Evolutionary conservation across 2,888 invertebrate species (phyloP), one percentile per base, ranked within the genome.

Genomic region (Cepaea hortensis): DNA sequence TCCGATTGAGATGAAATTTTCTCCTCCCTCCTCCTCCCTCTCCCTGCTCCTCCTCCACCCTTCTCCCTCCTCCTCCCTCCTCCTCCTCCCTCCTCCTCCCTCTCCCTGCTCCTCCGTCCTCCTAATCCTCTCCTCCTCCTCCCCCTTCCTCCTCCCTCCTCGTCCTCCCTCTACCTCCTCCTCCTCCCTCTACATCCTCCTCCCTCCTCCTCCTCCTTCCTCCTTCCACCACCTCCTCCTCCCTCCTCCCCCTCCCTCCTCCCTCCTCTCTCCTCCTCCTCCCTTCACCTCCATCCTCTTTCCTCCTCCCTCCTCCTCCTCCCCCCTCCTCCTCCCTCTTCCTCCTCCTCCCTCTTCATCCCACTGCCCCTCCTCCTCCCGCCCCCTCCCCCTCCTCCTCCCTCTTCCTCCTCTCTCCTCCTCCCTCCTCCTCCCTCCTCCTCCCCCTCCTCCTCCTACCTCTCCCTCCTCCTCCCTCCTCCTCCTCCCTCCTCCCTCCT

Each of bases 201-300:
- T n/a, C n/a, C n/a, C n/a, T n/a, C n/a, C n/a, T n/a, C n/a, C n/a
- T n/a, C 15, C 46, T 5, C 6, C 20, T 5, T 13, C 6, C 46
- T 11, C 9, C 20, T 9, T 35, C 20, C 9, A 7, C 76, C 76
- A 4, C 46, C 68, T n/a, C 65, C 46, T 35, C 46, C 68, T 65
- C 68, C 46, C 68, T 65, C 35, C 46, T 68, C 18, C 46, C 13
- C 65, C 46, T 68, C 46, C 81, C 18, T 68, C 68, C 81, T 81
- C 81, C 61, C 81, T 81, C 61, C 68, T 46, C 68, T 35, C 46
- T 48, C 68, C 72, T 70, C 61, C 76, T 65, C 62, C 84, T 84
- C 84, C 62, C 48, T 77, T 77, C 68, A 46, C 77, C 85, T 79
- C 46, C n/a, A n/a, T n/a, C n/a, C n/a, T n/a, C n/a, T n/a, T n/a